Conservation (phyloP, 1,140 invertebrate species). For the Drosophila santomea region DNA sequence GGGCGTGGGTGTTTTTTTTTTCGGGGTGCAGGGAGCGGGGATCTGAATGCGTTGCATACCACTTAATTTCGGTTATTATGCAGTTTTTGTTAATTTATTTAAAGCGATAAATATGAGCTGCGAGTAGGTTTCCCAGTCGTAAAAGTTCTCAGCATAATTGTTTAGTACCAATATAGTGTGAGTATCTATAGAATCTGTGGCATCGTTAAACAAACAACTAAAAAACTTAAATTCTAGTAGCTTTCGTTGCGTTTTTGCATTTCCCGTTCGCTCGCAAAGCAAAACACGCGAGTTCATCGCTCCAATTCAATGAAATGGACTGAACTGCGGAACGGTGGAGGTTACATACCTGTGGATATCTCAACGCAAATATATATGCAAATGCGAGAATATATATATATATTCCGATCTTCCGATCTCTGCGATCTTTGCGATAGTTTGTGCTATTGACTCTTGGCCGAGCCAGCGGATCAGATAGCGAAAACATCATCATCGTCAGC, state of each 20-base stretch:
- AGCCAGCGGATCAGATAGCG: conserved; percentile 32
- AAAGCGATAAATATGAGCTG: conserved; percentile 34
- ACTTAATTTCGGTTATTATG: conserved; percentile 63
- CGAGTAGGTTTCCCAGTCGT: conserved; percentile 32
- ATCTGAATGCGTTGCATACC: conserved; percentile 48
- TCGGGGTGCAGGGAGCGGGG: neutral
- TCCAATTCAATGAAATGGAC: conserved; percentile 75
- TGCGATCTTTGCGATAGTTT: conserved; percentile 41
- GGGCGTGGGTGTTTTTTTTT: conserved; percentile 23
- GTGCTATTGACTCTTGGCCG: conserved; percentile 54
- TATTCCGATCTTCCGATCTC: conserved; percentile 36
- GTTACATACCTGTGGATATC: conserved; percentile 40
- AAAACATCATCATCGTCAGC: conserved; percentile 29
- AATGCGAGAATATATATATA: neutral
- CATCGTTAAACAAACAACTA: conserved; percentile 70
- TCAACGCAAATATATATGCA: conserved; percentile 21
- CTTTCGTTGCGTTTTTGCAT: conserved; percentile 48
- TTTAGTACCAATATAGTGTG: conserved; percentile 9
- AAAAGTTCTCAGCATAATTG: conserved; percentile 73
- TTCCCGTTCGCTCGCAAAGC: conserved; percentile 58
- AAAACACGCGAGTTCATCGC: conserved; percentile 73
- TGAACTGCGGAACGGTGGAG: neutral
- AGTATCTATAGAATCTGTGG: neutral
- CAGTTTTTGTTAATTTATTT: conserved; percentile 39
- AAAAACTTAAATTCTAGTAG: conserved; percentile 37